A percentile compares a stretch with the other conserved stretches of the same genome.
These are phyloP conservation scores for Troides helena DNA, from an alignment of 2,888 invertebrate genomes.

Conservation along the genomic window DNA sequence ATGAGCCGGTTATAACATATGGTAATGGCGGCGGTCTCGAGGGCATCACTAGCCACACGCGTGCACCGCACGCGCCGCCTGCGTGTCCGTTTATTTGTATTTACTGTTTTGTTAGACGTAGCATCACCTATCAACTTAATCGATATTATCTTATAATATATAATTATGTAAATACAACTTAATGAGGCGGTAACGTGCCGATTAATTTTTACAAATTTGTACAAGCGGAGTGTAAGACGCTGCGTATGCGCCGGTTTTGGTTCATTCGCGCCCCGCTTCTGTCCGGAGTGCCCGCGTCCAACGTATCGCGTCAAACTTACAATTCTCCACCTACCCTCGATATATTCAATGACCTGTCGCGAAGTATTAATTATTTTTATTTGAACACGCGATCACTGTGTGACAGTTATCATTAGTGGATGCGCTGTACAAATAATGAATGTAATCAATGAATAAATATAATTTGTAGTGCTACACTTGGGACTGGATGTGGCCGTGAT, in stretches of 20 bases:
- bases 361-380: conserved; percentile 22
- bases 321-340: conserved; percentile 45
- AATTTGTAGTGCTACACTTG: conserved; percentile 44
- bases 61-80: conserved; percentile 61
- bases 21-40: conserved; percentile 39
- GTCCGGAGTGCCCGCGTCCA: conserved; percentile 41
- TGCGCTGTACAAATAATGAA: conserved; percentile 48
- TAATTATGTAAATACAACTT: conserved; percentile 52
- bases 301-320: conserved; percentile 25
- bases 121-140: conserved; percentile 49
- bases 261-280: conserved; percentile 36
- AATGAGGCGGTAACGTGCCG: conserved; percentile 48
- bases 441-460: conserved; percentile 43
- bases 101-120: conserved; percentile 45
- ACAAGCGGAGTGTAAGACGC: conserved; percentile 42
- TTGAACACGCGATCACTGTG: conserved; percentile 46
- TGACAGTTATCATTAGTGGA: conserved; percentile 62
- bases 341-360: conserved; percentile 32
- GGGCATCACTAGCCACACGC: conserved; percentile 57
- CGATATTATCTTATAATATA: conserved; percentile 21
- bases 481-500: conserved; percentile 38
- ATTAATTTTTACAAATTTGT: conserved; percentile 60
- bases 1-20: conserved; percentile 34
- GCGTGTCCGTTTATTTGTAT: conserved; percentile 63
- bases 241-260: conserved; percentile 31